Evolutionary conservation across 1,140 invertebrate species (phyloP), one percentile per base, ranked within the genome.

Genomic region (Antheraea mylitta): DNA sequence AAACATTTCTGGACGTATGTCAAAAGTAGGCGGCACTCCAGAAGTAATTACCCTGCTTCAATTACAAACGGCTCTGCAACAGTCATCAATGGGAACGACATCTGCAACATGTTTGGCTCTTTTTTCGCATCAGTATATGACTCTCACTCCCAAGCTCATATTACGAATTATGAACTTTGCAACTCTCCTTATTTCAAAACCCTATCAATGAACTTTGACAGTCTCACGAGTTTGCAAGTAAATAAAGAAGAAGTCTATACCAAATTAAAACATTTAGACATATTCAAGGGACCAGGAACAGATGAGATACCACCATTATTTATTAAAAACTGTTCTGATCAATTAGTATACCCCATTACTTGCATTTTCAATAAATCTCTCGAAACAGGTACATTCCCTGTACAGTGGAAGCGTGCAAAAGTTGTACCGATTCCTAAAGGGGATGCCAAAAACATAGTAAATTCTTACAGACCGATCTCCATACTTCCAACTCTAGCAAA

Each of bases 21-120:
- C 7, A 78, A 78, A 48, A 30, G 60, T 30, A 78, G 67, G n/a
- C 58, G 72, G 7, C 64, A 67, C 7, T 67, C 60, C 18, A 61
- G 58, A 36, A 71, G 72, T 59, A 22, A 30, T 48, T 74, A 76
- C 59, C 74, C 74, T 7, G 48, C 48, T 16, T 19, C 58, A 18
- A 63, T 75, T 13, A 63, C 70, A 11, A 45, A 78, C 68, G 72
- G 70, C 16, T 10, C 1, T 7, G 67, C 18, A 2, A 19, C 18
- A n/a, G n/a, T 64, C 9, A 65, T 59, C 30, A 18, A 76, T 63
- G 70, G 70, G 4, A 58, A 18, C 4, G 66, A 70, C 8, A 71
- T 76, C 19, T 78, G 74, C 60, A 68, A 78, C 58, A 63, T 78
- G 59, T 76, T 78, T 66, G 72, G 70, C 10, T 60, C 67, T 19